Evolutionary conservation across 2,888 invertebrate genomes (phyloP), one percentile per base, ranked within the genome.

Genomic region (Theodoxus fluviatilis): DNA sequence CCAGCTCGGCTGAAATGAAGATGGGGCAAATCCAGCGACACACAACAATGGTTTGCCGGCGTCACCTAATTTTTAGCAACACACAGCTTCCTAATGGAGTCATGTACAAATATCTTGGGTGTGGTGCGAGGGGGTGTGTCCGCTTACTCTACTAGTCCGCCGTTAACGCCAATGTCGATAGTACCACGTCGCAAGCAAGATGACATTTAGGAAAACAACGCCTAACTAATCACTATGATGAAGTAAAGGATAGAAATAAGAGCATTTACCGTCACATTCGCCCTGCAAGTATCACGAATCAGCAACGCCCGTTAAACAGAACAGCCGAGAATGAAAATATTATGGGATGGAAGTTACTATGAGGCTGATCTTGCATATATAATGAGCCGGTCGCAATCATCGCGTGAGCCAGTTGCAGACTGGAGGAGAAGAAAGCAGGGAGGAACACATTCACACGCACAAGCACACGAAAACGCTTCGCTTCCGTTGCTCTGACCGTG

Each of bases 351-450:
- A 55, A 40, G 67, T 71, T 74, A 67, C 72, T 72, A 67, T 72
- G 72, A 74, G 74, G 74, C 74, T 74, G 74, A 68, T 68, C 68
- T 69, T 72, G 74, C 72, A 74, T 74, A 74, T 68, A 67, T 72
- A 74, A 74, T 74, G 74, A 74, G 71, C 72, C 74, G 74, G 74
- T 74, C n/a, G n/a, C n/a, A n/a, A n/a, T n/a, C n/a, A n/a, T n/a
- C n/a, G n/a, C n/a, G n/a, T n/a, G n/a, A n/a, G n/a, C n/a, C n/a
- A n/a, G n/a, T n/a, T n/a, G n/a, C n/a, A n/a, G n/a, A n/a, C n/a
- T n/a, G n/a, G n/a, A n/a, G n/a, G n/a, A n/a, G n/a, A n/a, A n/a
- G n/a, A n/a, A n/a, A n/a, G n/a, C n/a, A n/a, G n/a, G n/a, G n/a
- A n/a, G n/a, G n/a, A n/a, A n/a, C n/a, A n/a, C n/a, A n/a, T n/a